These are phyloP conservation scores for Maconellicoccus hirsutus DNA, from an alignment of 1,140 invertebrate genomes.

Conservation along the genomic window DNA sequence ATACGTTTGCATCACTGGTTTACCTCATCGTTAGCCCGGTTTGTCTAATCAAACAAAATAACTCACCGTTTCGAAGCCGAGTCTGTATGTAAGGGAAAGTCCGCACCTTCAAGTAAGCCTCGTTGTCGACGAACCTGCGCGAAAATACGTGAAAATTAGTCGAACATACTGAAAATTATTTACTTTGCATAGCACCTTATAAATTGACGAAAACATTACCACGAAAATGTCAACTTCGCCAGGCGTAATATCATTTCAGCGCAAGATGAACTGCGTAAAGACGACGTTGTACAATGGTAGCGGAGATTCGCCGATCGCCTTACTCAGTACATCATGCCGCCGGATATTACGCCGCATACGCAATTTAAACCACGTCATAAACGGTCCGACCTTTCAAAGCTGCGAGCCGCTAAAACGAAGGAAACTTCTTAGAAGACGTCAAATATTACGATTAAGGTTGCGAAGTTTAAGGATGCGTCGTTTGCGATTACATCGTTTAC, in stretches of 20 bases:
- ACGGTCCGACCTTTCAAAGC: background rate
- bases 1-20: no score
- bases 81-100: no score
- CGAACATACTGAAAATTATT: no score
- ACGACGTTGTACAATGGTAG: constrained; percentile 13
- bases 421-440: background rate
- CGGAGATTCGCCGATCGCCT: constrained; percentile 12
- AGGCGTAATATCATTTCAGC: background rate
- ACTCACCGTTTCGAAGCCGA: no score
- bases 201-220: background rate
- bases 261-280: background rate
- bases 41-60: no score
- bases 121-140: no score
- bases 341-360: background rate
- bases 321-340: background rate
- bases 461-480: background rate
- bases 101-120: no score
- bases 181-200: background rate
- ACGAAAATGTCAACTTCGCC: no score
- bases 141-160: no score
- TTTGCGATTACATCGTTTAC: background rate
- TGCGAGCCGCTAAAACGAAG: constrained; percentile 9
- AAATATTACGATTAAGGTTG: constrained; percentile 1
- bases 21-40: no score
- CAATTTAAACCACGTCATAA: background rate